A percentile compares a stretch with the other conserved stretches of the same genome.
Evolutionary conservation across 2,113 vertebrate species (phyloP).

Genomic region (Ivindomyrus marchei): DNA sequence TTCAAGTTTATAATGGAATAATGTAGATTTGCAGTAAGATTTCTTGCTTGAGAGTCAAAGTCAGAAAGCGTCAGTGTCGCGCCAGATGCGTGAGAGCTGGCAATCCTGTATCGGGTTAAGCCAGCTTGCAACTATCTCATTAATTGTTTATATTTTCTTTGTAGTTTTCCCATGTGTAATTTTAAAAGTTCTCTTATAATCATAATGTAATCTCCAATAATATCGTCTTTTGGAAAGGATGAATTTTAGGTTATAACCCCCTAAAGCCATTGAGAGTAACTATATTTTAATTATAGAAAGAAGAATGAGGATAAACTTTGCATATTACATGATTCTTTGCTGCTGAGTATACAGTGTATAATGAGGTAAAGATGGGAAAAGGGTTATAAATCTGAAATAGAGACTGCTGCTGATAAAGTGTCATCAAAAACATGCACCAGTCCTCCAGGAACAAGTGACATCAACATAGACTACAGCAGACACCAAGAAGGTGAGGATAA

Average conservation of each 20-base stretch:
- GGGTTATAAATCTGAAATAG: neutral
- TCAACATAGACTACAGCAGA: neutral
- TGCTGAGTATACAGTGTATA: neutral
- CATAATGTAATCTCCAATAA: neutral
- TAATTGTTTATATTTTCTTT: neutral
- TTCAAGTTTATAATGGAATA: too few species aligned
- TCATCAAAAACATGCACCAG: neutral
- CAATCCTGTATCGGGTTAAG: neutral
- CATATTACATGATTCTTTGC: neutral
- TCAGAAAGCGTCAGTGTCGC: neutral
- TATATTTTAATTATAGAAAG: neutral
- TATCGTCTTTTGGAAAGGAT: neutral
- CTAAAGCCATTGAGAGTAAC: neutral
- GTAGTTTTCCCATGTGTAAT: neutral
- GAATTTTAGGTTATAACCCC: neutral
- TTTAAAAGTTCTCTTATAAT: neutral
- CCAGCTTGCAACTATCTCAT: neutral
- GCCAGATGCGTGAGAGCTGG: neutral
- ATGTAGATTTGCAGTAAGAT: too few species aligned
- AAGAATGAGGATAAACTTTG: neutral
- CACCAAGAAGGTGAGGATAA: too few species aligned
- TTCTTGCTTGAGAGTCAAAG: too few species aligned
- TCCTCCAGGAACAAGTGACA: neutral
- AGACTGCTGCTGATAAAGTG: neutral
- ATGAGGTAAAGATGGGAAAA: neutral